Base-by-base conservation (phyloP, 2,888 invertebrate species). In the Drosophila fungiperda region DNA sequence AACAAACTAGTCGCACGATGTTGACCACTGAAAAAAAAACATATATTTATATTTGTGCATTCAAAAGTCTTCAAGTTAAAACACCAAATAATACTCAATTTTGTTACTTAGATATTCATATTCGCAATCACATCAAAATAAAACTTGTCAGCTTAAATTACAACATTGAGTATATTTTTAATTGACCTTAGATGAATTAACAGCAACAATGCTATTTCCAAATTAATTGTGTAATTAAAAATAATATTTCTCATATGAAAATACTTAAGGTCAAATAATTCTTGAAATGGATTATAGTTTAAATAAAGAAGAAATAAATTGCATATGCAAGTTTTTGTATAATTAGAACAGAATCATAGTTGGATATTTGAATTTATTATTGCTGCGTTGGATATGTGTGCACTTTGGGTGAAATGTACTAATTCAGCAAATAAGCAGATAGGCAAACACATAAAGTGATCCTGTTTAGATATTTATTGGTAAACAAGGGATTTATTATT, bases 401-500 rank as follows among this genome's bases (percentile, higher is more conserved):
- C 17, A 38, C 36, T 23, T 7, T 55, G 4, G 12, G 3, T 29
- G 23, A 52, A 36, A 20, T 55, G 49, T 54, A 35, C 6, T 58
- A 58, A 66, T n/a, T 36, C 55, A 53, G 29, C 52, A 78, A 53
- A 69, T 58, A 75, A 64, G 60, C 33, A 33, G 58, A 72, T 32
- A 63, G 60, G 68, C 48, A 80, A 59, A 73, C 72, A 75, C 5
- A 73, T 67, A 73, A 1, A 32, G 12, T 45, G 40, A 67, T 65
- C 64, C 68, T 79, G 57, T 63, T 87, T 75, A 32, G 63, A 71
- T 83, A 87, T 87, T 87, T 89, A 83, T 87, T 73, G 68, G 82
- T 78, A 86, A 86, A 86, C 89, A 89, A 73, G 64, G 70, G 89
- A 85, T 85, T 89, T 89, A 85, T 85, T 89, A 89, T 80, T 86